Evolutionary conservation across 2,113 vertebrate genomes (phyloP).

Genomic region (Nibea coibor): DNA sequence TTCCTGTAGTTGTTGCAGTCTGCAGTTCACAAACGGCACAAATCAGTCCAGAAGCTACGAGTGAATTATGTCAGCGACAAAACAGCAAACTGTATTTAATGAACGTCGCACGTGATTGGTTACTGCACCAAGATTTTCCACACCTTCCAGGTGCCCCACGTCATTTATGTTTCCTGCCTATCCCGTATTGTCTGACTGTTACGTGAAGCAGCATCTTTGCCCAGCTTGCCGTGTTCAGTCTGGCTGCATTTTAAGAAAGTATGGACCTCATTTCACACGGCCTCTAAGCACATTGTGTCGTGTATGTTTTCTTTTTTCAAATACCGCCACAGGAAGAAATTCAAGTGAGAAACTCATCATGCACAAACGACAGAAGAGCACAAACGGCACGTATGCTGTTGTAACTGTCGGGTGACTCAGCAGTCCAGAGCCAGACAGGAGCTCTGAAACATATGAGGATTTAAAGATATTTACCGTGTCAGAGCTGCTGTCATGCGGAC

Average conservation of each 20-base stretch:
- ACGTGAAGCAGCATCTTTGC: background rate
- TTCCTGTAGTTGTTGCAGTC: background rate
- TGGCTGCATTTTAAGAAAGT: background rate
- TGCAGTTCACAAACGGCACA: background rate
- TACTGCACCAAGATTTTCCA: background rate
- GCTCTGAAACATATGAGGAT: constrained; percentile 1
- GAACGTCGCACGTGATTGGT: background rate
- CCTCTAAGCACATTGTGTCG: background rate
- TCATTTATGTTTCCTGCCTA: background rate
- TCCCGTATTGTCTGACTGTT: background rate
- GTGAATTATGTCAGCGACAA: background rate
- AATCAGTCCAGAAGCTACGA: background rate
- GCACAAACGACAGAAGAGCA: constrained; percentile 24
- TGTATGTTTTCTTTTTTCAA: background rate
- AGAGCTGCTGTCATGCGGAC: constrained; percentile 7
- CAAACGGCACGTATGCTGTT: background rate
- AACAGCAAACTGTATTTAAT: background rate
- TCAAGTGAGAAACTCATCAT: constrained; percentile 22
- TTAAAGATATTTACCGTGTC: constrained; percentile 27
- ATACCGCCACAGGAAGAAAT: background rate
- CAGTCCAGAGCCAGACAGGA: background rate
- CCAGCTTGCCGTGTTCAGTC: background rate
- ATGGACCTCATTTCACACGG: background rate
- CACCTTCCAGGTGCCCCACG: background rate
- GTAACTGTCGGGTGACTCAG: constrained; percentile 9